Percentiles rank a stretch among this genome's conserved stretches.
phyloP scores from a whole-genome alignment of 2,888 invertebrate species.

The Ametastegia equiseti region DNA sequence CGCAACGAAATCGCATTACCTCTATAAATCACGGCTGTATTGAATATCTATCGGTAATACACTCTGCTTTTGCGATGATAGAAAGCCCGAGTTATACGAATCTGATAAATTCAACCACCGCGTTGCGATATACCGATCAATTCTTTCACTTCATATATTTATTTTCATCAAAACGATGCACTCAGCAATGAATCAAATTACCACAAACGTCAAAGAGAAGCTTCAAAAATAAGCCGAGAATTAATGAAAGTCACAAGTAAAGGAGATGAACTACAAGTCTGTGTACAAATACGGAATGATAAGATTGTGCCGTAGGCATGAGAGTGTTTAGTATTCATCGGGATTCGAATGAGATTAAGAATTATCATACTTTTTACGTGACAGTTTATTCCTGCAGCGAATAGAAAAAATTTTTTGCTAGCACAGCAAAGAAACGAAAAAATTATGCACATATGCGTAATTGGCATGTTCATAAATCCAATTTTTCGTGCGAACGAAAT shows the following conservation, averaged over 20 bases:
- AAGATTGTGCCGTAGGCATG: too few relatives aligned
- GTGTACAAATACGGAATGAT: too few relatives aligned
- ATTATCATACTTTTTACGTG: neutral
- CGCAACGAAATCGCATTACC: conserved; percentile 60
- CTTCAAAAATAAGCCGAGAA: neutral
- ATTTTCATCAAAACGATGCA: conserved; percentile 3
- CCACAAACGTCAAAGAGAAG: neutral
- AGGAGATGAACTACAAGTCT: too few relatives aligned
- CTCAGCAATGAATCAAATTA: neutral
- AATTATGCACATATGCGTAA: conserved; percentile 53
- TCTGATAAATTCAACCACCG: conserved; percentile 14
- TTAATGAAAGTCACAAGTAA: neutral
- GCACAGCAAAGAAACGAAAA: conserved; percentile 40
- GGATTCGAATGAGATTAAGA: neutral
- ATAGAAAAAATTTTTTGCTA: neutral
- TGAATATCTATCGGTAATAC: conserved; percentile 64
- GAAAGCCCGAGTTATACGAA: conserved; percentile 5
- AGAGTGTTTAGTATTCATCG: neutral
- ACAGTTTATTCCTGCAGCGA: neutral
- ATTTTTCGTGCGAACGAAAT: conserved; percentile 57
- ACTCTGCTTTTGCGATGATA: conserved; percentile 26
- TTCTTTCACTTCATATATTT: neutral
- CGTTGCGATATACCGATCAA: neutral
- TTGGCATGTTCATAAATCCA: conserved; percentile 58
- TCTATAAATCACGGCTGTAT: conserved; percentile 67